Percentiles rank a stretch among this genome's conserved stretches.
Evolutionary conservation across 2,888 invertebrate species (phyloP).

Genomic region (Sesia apiformis): DNA sequence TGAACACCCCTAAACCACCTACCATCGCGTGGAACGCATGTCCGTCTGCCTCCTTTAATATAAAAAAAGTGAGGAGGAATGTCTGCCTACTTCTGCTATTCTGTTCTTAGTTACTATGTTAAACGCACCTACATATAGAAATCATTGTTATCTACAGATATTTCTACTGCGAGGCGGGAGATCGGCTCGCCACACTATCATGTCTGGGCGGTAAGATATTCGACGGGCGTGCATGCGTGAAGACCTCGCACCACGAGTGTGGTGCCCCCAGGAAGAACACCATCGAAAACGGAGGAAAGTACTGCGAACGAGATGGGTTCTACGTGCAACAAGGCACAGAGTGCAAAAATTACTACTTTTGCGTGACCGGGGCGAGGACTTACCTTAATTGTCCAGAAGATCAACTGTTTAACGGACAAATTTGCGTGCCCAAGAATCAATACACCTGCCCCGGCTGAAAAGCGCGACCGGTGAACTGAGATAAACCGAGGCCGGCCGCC

Average conservation of each 20-base stretch:
- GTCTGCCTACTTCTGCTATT: no score
- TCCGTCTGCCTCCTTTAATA: no score
- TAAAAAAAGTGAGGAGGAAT: no score
- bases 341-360: conserved; percentile 74
- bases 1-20: no score
- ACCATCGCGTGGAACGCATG: no score
- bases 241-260: conserved; percentile 51
- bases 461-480: not conserved
- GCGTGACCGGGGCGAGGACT: conserved; percentile 68
- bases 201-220: conserved; percentile 74
- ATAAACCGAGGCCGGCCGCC: conserved; percentile 2
- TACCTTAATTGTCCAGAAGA: conserved; percentile 57
- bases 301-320: conserved; percentile 70
- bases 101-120: no score
- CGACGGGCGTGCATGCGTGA: conserved; percentile 74
- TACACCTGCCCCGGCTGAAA: conserved; percentile 65
- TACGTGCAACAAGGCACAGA: conserved; percentile 63
- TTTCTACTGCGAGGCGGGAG: conserved; percentile 74
- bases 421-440: conserved; percentile 60
- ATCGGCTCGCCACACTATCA: conserved; percentile 68
- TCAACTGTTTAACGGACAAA: conserved; percentile 73
- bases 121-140: conserved; percentile 7
- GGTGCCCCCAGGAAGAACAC: conserved; percentile 32
- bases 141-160: conserved; percentile 45
- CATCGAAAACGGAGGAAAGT: conserved; percentile 29